phyloP scores from a whole-genome alignment of 2,888 invertebrate genomes.

The Callosobruchus maculatus region DNA sequence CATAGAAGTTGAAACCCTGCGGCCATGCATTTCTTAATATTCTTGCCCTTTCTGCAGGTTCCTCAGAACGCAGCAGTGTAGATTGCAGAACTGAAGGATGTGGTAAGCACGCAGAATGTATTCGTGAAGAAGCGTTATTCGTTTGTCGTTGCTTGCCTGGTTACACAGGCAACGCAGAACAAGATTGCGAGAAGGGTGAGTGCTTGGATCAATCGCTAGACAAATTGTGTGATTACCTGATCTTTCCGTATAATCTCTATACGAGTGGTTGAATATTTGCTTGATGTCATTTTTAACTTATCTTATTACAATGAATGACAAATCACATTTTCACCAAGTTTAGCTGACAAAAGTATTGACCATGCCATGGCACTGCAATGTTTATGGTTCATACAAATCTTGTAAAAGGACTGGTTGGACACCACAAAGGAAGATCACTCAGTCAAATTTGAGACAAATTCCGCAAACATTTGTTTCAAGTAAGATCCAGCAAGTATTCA shows the following conservation, averaged over 20 bases:
- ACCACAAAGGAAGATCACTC: no score
- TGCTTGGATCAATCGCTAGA: slow-evolving; percentile 8
- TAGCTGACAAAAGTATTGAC: no score
- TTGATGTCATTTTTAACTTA: neutral
- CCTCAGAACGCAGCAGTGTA: slow-evolving; percentile 57
- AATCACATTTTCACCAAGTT: no score
- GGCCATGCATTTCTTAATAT: no score
- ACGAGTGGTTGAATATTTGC: neutral
- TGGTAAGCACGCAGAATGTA: slow-evolving; percentile 81
- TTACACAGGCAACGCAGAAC: slow-evolving; percentile 67
- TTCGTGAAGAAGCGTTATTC: slow-evolving; percentile 79
- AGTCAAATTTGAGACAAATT: no score
- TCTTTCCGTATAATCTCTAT: neutral
- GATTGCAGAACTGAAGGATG: slow-evolving; percentile 85
- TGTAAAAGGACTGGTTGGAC: no score
- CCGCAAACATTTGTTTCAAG: neutral
- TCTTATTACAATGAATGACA: no score
- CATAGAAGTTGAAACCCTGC: no score
- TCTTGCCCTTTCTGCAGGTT: slow-evolving; percentile 48
- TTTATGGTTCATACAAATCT: no score
- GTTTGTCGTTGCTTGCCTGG: slow-evolving; percentile 77
- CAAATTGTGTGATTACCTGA: slow-evolving; percentile 2
- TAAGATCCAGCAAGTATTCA: neutral
- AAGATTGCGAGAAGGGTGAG: slow-evolving; percentile 67
- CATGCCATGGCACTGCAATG: no score